A percentile compares a stretch with the other conserved stretches of the same genome.
phyloP scores from a whole-genome alignment of 1,140 invertebrate species.

The Heliconius himera region DNA sequence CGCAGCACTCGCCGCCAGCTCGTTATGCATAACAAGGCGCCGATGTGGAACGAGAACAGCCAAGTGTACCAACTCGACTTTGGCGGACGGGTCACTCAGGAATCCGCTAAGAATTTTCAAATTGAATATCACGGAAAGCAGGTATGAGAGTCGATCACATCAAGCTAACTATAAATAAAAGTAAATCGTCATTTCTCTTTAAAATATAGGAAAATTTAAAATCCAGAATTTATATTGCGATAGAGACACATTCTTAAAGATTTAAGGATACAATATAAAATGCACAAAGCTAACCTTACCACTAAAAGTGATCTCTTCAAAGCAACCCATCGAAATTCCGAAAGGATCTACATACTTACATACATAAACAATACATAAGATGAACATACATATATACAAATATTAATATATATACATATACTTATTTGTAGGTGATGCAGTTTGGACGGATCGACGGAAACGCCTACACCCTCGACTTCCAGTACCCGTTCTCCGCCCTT shows the following conservation, averaged over 20 bases:
- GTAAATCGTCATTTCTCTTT: too few species aligned
- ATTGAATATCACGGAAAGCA: slow-evolving; percentile 98
- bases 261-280: too few species aligned
- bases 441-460: slow-evolving; percentile 99
- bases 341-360: too few species aligned
- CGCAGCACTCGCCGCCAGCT: slow-evolving; percentile 84
- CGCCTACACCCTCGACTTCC: slow-evolving; percentile 99
- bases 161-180: too few species aligned
- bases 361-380: too few species aligned
- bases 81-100: slow-evolving; percentile 99
- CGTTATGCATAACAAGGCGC: slow-evolving; percentile 99
- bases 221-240: too few species aligned
- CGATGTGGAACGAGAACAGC: slow-evolving; percentile 99
- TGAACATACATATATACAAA: too few species aligned
- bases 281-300: too few species aligned
- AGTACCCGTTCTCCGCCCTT: slow-evolving; percentile 98
- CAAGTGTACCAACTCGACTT: slow-evolving; percentile 99
- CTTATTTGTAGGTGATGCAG: slow-evolving; percentile 94
- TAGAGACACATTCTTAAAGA: too few species aligned
- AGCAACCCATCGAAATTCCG: too few species aligned
- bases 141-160: slow-evolving; percentile 79
- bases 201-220: neutral
- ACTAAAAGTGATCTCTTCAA: too few species aligned
- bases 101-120: slow-evolving; percentile 99
- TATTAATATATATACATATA: neutral